A percentile compares a stretch with the other conserved stretches of the same genome.
These are phyloP conservation scores for Alectura lathami DNA, from an alignment of 2,113 vertebrate genomes.

Conservation along the genomic window DNA sequence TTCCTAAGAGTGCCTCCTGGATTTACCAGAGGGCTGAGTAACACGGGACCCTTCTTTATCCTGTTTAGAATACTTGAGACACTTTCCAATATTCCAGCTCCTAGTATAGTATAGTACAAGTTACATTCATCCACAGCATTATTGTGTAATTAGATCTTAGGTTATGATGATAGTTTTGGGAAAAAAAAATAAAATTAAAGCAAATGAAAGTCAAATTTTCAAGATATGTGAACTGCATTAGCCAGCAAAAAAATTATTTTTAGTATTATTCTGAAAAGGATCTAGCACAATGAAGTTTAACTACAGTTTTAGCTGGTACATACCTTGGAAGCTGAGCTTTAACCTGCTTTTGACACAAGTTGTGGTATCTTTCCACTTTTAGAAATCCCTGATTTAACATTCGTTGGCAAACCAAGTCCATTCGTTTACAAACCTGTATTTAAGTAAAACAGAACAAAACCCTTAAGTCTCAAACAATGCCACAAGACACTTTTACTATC, in stretches of 20 bases:
- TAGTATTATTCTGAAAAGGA: background rate
- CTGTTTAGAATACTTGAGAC: background rate
- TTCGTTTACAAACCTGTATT: slow-evolving; percentile 93
- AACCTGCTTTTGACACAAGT: slow-evolving; percentile 97
- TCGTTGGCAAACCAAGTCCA: slow-evolving; percentile 96
- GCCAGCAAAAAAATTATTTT: background rate
- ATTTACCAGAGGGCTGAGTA: background rate
- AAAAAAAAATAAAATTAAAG: background rate
- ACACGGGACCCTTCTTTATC: background rate
- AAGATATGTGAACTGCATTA: background rate
- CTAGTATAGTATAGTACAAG: background rate
- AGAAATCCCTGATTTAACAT: slow-evolving; percentile 98
- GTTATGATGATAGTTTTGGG: background rate
- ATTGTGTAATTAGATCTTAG: background rate
- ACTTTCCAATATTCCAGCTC: background rate
- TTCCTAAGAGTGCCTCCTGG: background rate
- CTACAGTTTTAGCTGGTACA: slow-evolving; percentile 16
- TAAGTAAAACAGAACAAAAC: slow-evolving; percentile 20
- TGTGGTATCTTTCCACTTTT: slow-evolving; percentile 96
- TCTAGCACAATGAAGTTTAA: background rate
- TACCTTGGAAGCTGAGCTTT: slow-evolving; percentile 98
- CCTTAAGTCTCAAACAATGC: background rate
- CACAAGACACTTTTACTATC: background rate
- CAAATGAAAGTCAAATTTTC: background rate
- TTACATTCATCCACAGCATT: background rate